Evolutionary conservation across 2,888 invertebrate genomes (phyloP).

Genomic region (Chaetogeoica ovagalla): DNA sequence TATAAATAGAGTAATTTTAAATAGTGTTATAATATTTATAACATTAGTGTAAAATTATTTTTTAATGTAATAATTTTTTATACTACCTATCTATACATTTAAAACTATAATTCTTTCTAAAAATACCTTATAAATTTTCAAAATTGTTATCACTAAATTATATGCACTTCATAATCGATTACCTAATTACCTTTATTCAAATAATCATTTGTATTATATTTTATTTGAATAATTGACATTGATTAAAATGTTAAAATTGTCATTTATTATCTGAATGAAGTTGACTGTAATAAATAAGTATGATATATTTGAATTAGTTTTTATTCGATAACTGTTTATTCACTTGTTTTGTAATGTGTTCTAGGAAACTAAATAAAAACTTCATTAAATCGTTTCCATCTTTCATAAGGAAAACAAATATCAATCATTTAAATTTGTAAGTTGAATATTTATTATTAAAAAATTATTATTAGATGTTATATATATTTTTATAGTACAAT

Average conservation of each 20-base stretch:
- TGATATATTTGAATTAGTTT: background rate
- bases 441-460: slow-evolving; percentile 56
- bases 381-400: slow-evolving; percentile 64
- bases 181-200: too few relatives aligned
- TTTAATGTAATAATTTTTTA: background rate
- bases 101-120: too few relatives aligned
- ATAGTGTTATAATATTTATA: background rate
- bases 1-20: background rate
- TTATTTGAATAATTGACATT: too few relatives aligned
- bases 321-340: background rate
- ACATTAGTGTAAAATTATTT: too few relatives aligned
- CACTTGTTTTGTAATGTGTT: slow-evolving; percentile 51
- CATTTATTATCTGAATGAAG: too few relatives aligned
- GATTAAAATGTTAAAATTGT: too few relatives aligned
- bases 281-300: too few relatives aligned
- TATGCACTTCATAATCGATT: too few relatives aligned
- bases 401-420: slow-evolving; percentile 59
- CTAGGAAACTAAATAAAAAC: slow-evolving; percentile 66
- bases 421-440: slow-evolving; percentile 63
- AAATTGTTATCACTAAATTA: too few relatives aligned
- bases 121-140: too few relatives aligned
- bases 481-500: background rate
- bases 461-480: background rate
- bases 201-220: too few relatives aligned
- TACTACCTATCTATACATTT: too few relatives aligned